These are phyloP conservation scores for Formica selysi DNA, from an alignment of 1,140 invertebrate genomes.

Conservation along the genomic window DNA sequence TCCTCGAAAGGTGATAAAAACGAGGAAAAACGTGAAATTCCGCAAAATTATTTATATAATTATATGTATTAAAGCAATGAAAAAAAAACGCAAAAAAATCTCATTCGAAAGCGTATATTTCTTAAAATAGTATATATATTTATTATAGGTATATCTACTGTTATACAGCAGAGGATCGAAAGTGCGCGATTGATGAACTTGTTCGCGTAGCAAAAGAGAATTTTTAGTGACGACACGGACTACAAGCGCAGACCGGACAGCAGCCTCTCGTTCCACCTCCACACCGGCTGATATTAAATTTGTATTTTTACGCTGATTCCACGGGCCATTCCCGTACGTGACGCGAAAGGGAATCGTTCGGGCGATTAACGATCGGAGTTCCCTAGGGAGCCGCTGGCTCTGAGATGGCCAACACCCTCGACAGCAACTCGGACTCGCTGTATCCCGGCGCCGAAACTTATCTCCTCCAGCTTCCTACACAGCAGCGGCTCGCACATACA, in stretches of 20 bases:
- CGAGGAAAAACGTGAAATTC: neutral
- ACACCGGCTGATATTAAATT: conserved; percentile 85
- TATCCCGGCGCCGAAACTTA: conserved; percentile 69
- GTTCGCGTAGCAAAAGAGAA: conserved; percentile 37
- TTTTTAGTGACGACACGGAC: conserved; percentile 32
- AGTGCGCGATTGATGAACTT: conserved; percentile 38
- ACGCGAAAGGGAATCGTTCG: conserved; percentile 85
- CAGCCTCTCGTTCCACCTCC: conserved; percentile 54
- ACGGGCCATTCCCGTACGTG: conserved; percentile 86
- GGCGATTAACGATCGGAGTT: conserved; percentile 86
- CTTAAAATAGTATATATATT: neutral
- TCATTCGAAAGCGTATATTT: neutral
- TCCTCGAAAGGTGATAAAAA: neutral
- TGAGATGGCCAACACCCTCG: conserved; percentile 72
- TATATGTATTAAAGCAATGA: too few species aligned
- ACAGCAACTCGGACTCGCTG: conserved; percentile 75
- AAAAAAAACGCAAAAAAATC: neutral
- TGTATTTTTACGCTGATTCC: conserved; percentile 88
- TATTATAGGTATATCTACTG: too few species aligned
- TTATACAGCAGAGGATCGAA: neutral
- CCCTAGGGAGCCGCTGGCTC: conserved; percentile 79
- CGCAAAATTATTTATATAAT: neutral
- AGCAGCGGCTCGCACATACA: conserved; percentile 22
- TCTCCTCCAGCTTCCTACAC: conserved; percentile 38
- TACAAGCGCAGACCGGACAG: conserved; percentile 40